These are phyloP conservation scores for Catocala fraxini DNA, from an alignment of 2,888 invertebrate genomes.

Conservation along the genomic window DNA sequence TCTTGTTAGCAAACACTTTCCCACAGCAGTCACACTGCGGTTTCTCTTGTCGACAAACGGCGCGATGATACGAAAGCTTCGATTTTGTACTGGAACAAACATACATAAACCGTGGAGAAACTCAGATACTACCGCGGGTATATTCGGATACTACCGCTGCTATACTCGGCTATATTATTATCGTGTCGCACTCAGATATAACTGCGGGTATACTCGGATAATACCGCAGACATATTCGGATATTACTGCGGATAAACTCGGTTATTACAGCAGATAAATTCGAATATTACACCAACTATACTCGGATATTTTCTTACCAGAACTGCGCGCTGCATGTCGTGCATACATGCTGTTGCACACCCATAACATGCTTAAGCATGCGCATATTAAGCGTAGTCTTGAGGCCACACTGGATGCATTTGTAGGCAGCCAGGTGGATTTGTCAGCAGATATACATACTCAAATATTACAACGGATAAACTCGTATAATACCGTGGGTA, in stretches of 20 bases:
- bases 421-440: conserved; percentile 64
- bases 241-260: not conserved
- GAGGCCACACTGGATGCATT: conserved; percentile 62
- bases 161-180: not conserved
- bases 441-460: too few relatives aligned
- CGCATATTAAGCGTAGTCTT: conserved; percentile 61
- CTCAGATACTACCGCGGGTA: not conserved
- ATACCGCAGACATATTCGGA: not conserved
- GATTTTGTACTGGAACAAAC: conserved; percentile 69
- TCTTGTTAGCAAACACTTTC: conserved; percentile 81
- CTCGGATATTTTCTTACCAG: conserved; percentile 49
- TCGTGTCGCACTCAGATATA: not conserved
- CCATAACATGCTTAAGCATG: conserved; percentile 59
- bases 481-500: not conserved
- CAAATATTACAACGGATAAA: not conserved
- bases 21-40: conserved; percentile 83
- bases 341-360: conserved; percentile 45
- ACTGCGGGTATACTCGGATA: not conserved
- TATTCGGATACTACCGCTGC: not conserved
- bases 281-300: not conserved
- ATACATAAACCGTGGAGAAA: not conserved
- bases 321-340: conserved; percentile 61
- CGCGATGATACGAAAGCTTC: conserved; percentile 70
- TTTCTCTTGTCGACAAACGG: conserved; percentile 66
- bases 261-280: not conserved